These are phyloP conservation scores for Macrophya alboannulata DNA, from an alignment of 2,888 invertebrate genomes.

Conservation along the genomic window DNA sequence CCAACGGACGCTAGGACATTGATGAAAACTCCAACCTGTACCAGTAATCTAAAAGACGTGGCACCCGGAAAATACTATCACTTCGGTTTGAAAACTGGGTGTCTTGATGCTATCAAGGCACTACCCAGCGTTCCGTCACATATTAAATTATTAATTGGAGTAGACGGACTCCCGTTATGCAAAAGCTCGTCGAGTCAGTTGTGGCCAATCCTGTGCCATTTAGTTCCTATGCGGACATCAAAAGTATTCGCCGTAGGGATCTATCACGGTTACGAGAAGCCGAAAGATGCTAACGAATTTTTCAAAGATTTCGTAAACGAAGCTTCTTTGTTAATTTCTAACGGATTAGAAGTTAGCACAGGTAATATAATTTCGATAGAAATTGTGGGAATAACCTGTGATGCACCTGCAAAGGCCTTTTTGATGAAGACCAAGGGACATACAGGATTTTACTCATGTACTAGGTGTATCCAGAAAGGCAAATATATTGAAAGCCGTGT, in stretches of 20 bases:
- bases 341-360: background rate
- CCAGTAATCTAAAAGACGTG: background rate
- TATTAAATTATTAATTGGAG: conserved; percentile 36
- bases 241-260: conserved; percentile 54
- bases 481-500: conserved; percentile 45
- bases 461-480: conserved; percentile 61
- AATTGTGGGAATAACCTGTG: conserved; percentile 59
- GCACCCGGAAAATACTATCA: background rate
- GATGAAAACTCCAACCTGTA: conserved; percentile 30
- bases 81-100: background rate
- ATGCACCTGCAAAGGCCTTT: conserved; percentile 62
- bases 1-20: conserved; percentile 27
- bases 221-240: conserved; percentile 24
- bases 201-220: conserved; percentile 62
- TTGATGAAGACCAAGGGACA: conserved; percentile 61
- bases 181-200: conserved; percentile 61
- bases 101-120: background rate
- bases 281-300: conserved; percentile 58
- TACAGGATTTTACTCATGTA: conserved; percentile 61
- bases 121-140: background rate
- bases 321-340: background rate
- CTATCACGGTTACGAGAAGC: conserved; percentile 61
- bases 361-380: conserved; percentile 49
- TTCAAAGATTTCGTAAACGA: background rate
- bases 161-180: conserved; percentile 63